Evolutionary conservation across 2,888 invertebrate species (phyloP).

Genomic region (Ectemnius cavifrons): DNA sequence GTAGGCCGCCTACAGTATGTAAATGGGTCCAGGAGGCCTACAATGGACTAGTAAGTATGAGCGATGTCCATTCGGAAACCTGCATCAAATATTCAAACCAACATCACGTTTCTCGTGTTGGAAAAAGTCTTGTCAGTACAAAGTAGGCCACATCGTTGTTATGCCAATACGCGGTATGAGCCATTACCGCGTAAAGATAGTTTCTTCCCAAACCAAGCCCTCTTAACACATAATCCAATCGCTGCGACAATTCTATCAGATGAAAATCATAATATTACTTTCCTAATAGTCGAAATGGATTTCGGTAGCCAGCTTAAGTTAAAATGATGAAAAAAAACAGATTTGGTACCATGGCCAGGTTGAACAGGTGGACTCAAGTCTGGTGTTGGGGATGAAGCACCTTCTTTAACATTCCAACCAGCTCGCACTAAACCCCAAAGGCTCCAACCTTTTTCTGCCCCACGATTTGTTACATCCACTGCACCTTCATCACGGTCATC

Average conservation of each 20-base stretch:
- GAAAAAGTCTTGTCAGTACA: slow-evolving; percentile 79
- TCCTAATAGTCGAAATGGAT: background rate
- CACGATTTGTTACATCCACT: slow-evolving; percentile 69
- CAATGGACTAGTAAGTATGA: slow-evolving; percentile 68
- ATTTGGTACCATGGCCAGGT: slow-evolving; percentile 75
- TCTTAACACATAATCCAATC: slow-evolving; percentile 82
- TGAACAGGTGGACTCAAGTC: slow-evolving; percentile 73
- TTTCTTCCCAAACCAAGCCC: slow-evolving; percentile 81
- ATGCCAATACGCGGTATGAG: slow-evolving; percentile 84
- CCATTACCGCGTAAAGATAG: slow-evolving; percentile 82
- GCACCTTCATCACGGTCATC: slow-evolving; percentile 72
- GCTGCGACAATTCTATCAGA: slow-evolving; percentile 79
- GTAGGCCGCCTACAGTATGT: slow-evolving; percentile 69
- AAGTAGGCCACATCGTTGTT: slow-evolving; percentile 83
- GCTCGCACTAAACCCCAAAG: slow-evolving; percentile 78
- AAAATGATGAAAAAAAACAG: background rate
- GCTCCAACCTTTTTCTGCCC: slow-evolving; percentile 77
- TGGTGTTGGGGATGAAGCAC: slow-evolving; percentile 73
- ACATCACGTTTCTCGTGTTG: slow-evolving; percentile 78
- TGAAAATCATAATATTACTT: slow-evolving; percentile 9
- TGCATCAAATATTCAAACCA: slow-evolving; percentile 61
- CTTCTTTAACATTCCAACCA: slow-evolving; percentile 76
- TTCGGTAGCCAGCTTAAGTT: too few species aligned
- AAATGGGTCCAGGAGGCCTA: slow-evolving; percentile 62
- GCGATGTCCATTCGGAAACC: slow-evolving; percentile 56